Evolutionary conservation across 1,140 invertebrate genomes (phyloP).

Genomic region (Probaryconus sp.): DNA sequence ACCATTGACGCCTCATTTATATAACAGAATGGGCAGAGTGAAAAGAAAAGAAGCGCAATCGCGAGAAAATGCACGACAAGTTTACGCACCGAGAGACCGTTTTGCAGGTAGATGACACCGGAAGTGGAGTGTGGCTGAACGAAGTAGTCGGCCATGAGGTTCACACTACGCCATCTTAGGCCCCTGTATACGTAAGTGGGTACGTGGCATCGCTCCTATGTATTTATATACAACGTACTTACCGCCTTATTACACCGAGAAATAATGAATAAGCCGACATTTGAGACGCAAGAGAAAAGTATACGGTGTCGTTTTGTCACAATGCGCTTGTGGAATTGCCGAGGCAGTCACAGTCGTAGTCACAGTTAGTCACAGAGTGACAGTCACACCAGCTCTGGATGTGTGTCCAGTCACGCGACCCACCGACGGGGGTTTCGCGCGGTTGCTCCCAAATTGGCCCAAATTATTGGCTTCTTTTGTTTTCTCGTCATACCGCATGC

Average conservation of each 20-base stretch:
- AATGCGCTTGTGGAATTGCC: conserved; percentile 59
- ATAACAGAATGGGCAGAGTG: neutral
- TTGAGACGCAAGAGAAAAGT: conserved; percentile 64
- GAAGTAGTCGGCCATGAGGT: conserved; percentile 63
- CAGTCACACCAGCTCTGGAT: conserved; percentile 67
- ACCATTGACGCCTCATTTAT: no score
- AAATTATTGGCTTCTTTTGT: conserved; percentile 79
- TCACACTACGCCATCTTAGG: conserved; percentile 59
- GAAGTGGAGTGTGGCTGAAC: conserved; percentile 66
- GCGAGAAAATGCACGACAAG: conserved; percentile 31
- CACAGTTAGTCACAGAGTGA: conserved; percentile 66
- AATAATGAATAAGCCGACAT: conserved; percentile 67
- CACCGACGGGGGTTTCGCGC: conserved; percentile 70
- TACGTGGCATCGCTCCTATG: conserved; percentile 26
- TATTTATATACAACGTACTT: conserved; percentile 64
- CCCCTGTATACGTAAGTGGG: conserved; percentile 31
- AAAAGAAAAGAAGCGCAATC: conserved; percentile 38
- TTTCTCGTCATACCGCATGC: conserved; percentile 75
- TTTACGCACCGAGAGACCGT: conserved; percentile 25
- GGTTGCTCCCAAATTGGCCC: conserved; percentile 76
- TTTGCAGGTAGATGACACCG: conserved; percentile 60
- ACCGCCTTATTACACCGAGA: conserved; percentile 63
- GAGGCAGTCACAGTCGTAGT: conserved; percentile 60
- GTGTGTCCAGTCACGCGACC: conserved; percentile 71
- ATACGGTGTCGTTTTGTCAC: conserved; percentile 64